Conservation (phyloP, 1,140 invertebrate genomes). For the Drosophila ironensis region DNA sequence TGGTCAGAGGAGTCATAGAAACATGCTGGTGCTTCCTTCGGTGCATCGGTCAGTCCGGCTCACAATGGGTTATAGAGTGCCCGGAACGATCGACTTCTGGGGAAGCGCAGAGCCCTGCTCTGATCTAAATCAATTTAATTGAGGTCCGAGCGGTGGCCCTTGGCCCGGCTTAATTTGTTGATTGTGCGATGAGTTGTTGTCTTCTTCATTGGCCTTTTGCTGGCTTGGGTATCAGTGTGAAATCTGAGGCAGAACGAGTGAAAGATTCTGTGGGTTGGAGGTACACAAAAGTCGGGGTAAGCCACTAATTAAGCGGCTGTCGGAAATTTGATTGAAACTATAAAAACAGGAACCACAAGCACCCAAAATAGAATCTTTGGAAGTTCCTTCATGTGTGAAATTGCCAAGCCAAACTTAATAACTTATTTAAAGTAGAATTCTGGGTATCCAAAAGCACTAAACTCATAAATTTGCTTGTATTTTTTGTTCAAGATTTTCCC, state of each 20-base stretch:
- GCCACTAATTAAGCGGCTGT: neutral
- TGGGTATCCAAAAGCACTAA: too few species aligned
- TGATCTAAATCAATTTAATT: slow-evolving; percentile 79
- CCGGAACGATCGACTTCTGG: slow-evolving; percentile 20
- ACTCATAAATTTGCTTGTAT: too few species aligned
- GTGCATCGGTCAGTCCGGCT: slow-evolving; percentile 29
- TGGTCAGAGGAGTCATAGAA: slow-evolving; percentile 14
- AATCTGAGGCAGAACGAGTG: slow-evolving; percentile 43
- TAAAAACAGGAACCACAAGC: too few species aligned
- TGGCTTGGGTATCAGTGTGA: slow-evolving; percentile 69
- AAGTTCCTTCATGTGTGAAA: too few species aligned
- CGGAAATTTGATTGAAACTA: too few species aligned
- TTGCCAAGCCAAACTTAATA: too few species aligned
- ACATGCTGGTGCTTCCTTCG: slow-evolving; percentile 34
- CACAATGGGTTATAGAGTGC: neutral
- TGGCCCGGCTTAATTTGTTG: slow-evolving; percentile 61
- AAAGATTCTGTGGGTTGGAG: neutral
- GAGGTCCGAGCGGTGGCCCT: slow-evolving; percentile 55
- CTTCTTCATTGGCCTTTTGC: slow-evolving; percentile 3
- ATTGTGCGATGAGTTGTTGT: slow-evolving; percentile 35
- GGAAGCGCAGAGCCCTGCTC: slow-evolving; percentile 28
- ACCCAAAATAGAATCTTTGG: too few species aligned
- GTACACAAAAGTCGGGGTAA: slow-evolving; percentile 27
- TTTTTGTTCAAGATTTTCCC: neutral
- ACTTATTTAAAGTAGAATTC: too few species aligned